These are phyloP conservation scores for Platycheirus rosarum DNA, from an alignment of 2,888 invertebrate species.

Conservation along the genomic window DNA sequence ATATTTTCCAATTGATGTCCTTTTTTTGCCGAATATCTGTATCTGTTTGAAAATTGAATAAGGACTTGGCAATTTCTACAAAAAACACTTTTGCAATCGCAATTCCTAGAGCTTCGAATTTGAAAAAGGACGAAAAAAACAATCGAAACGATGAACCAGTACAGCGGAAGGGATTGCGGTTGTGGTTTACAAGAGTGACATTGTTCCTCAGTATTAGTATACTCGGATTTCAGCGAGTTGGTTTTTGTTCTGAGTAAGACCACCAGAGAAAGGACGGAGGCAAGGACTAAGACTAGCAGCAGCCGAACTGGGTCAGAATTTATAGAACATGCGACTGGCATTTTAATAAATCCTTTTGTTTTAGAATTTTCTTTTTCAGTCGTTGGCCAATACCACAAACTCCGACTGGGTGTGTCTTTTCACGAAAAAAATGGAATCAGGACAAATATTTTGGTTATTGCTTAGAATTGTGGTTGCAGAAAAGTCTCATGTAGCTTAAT, in stretches of 20 bases:
- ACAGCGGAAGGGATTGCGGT: conserved; percentile 40
- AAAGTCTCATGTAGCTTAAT: too few relatives aligned
- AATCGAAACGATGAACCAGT: conserved; percentile 14
- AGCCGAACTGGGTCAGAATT: conserved; percentile 50
- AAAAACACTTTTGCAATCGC: not conserved
- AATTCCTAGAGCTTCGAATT: not conserved
- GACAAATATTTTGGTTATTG: not conserved
- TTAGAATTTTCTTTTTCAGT: not conserved
- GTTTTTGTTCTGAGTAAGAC: not conserved
- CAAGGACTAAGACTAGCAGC: not conserved
- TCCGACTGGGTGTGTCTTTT: not conserved
- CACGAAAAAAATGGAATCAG: not conserved
- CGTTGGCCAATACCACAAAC: conserved; percentile 22
- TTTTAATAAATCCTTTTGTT: conserved; percentile 54
- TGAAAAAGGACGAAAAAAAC: not conserved
- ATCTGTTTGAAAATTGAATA: conserved; percentile 30
- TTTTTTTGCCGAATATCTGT: not conserved
- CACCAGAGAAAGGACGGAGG: not conserved
- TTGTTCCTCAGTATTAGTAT: conserved; percentile 31
- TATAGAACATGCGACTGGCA: conserved; percentile 57
- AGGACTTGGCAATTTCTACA: conserved; percentile 31
- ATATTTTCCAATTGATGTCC: conserved; percentile 39
- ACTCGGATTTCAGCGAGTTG: not conserved
- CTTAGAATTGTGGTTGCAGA: too few relatives aligned
- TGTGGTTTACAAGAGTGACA: conserved; percentile 26